These are phyloP conservation scores for Lordiphosa mommai DNA, from an alignment of 1,140 invertebrate species.

Conservation along the genomic window DNA sequence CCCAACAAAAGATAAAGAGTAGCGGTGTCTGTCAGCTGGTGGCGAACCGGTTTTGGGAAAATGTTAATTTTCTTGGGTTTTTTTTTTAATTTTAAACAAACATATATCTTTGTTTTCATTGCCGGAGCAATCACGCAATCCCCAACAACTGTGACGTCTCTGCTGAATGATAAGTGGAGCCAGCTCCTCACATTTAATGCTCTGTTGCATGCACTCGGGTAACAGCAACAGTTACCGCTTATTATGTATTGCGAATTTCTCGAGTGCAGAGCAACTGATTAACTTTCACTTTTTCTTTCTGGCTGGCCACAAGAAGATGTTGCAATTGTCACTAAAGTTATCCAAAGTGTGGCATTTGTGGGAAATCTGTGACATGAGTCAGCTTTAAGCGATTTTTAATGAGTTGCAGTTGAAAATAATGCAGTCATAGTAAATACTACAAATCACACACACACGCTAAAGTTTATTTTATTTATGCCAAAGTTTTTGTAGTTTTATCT, in stretches of 20 bases:
- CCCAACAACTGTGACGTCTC: conserved; percentile 17
- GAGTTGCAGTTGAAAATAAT: neutral
- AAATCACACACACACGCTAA: neutral
- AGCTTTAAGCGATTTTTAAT: conserved; percentile 17
- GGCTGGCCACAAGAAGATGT: conserved; percentile 25
- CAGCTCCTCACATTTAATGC: conserved; percentile 43
- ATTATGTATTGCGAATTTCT: conserved; percentile 65
- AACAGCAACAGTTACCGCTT: conserved; percentile 15
- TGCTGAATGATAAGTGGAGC: conserved; percentile 6
- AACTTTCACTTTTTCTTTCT: conserved; percentile 62
- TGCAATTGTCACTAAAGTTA: conserved; percentile 35
- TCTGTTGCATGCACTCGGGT: conserved; percentile 38
- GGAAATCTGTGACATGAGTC: conserved; percentile 41
- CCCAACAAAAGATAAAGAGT: conserved; percentile 7
- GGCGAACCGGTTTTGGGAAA: conserved; percentile 49
- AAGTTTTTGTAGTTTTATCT: no score
- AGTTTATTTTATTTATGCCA: neutral
- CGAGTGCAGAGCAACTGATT: conserved; percentile 39
- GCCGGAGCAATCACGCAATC: conserved; percentile 51
- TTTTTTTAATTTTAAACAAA: conserved; percentile 39
- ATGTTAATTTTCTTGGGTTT: conserved; percentile 59
- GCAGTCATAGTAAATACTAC: neutral
- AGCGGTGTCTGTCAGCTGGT: conserved; percentile 16
- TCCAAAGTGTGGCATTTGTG: conserved; percentile 3
- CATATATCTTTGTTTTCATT: conserved; percentile 33